Evolutionary conservation across 2,797 vertebrate genomes (phyloP).

Genomic region (Urosaurus nigricauda): DNA sequence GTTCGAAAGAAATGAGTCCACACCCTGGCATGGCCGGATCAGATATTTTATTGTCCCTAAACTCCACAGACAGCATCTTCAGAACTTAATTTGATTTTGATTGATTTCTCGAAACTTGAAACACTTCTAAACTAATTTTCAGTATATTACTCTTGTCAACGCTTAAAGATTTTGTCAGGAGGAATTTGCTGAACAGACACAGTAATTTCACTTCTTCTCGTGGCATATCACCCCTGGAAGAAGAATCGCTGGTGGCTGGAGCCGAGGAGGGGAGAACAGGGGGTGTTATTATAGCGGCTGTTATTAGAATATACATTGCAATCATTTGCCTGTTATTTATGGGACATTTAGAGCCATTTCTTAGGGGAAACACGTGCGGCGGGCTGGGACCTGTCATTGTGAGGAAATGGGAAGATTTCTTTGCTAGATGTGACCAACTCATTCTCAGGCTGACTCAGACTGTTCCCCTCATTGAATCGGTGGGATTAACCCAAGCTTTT

Average conservation of each 20-base stretch:
- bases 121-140: constrained; percentile 87
- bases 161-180: constrained; percentile 85
- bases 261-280: constrained; percentile 48
- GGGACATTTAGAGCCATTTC: constrained; percentile 55
- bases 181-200: constrained; percentile 84
- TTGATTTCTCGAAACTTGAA: constrained; percentile 86
- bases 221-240: constrained; percentile 78
- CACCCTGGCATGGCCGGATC: constrained; percentile 62
- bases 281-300: constrained; percentile 69
- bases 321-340: constrained; percentile 70
- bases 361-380: constrained; percentile 17
- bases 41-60: constrained; percentile 77
- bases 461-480: no score
- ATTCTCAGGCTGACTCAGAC: background rate
- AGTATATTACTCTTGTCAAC: constrained; percentile 85
- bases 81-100: constrained; percentile 85
- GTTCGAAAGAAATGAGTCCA: constrained; percentile 63
- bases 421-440: background rate
- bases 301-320: constrained; percentile 78
- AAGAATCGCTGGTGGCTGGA: constrained; percentile 60
- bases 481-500: no score
- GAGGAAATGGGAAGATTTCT: background rate
- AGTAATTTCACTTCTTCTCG: constrained; percentile 81
- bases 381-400: background rate
- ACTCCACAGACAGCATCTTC: constrained; percentile 80